A percentile compares a stretch with the other conserved stretches of the same genome.
phyloP scores from a whole-genome alignment of 2,797 vertebrate species.

The Halcyon chelicuti region DNA sequence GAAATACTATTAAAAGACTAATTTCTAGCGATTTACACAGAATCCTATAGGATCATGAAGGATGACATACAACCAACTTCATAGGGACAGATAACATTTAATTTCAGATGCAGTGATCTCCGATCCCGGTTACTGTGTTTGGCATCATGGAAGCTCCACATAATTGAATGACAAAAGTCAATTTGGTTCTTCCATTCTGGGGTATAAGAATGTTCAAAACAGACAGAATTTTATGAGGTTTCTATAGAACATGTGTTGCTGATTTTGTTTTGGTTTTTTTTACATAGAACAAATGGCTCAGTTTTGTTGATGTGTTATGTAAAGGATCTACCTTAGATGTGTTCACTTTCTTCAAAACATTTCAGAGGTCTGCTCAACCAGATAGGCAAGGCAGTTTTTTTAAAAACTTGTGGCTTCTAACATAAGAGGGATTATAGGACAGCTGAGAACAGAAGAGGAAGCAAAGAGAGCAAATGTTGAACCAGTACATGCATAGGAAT shows the following conservation, averaged over 20 bases:
- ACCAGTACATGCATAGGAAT: not conserved
- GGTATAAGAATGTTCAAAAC: not conserved
- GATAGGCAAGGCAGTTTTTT: not conserved
- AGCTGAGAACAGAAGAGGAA: not conserved
- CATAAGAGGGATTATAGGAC: not conserved
- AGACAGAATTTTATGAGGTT: not conserved
- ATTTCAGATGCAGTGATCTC: not conserved
- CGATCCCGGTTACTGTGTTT: not conserved
- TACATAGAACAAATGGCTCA: not conserved
- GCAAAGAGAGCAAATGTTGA: not conserved
- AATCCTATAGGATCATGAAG: not conserved
- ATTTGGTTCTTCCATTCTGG: not conserved
- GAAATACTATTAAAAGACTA: not conserved
- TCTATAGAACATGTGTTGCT: accelerated
- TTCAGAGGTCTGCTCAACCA: not conserved
- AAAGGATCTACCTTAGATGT: not conserved
- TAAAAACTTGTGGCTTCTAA: not conserved
- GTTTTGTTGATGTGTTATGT: not conserved
- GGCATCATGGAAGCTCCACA: not conserved
- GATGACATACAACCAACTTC: not conserved
- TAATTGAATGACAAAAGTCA: not conserved
- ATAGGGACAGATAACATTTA: not conserved
- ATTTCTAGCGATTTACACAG: not conserved
- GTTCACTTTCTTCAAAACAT: not conserved
- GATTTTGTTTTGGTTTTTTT: not conserved